Evolutionary conservation across 2,797 vertebrate species (phyloP), one percentile per base, ranked within the genome.

Genomic region (Channa striata): DNA sequence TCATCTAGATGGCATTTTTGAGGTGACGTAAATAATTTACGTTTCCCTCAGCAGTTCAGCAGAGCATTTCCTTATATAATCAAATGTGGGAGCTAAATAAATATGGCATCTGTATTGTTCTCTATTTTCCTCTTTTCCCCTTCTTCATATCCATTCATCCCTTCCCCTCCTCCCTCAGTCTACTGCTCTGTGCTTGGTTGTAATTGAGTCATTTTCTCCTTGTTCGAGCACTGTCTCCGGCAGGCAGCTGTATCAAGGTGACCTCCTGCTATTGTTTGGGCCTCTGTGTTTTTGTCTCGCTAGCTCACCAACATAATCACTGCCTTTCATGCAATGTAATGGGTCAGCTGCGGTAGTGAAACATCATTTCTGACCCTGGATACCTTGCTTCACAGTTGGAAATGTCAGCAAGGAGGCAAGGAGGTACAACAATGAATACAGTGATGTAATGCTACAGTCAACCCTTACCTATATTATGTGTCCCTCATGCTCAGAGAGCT

Each of bases 171-270:
- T 44, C 30, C 49, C 73, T 61, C 75, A 56, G 54, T 54, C 59
- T 67, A 79, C 67, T 30, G 8, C 72, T 71, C 72, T 52, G 74
- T 46, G 69, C 68, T 67, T 70, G 75, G 37, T 81, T 81, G 81
- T 92, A 91, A 93, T 92, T 91, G 90, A 93, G 92, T 92, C 87
- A 91, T 92, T 91, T 92, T 89, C 87, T 87, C 82, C 76, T 79
- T 43, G 39, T 85, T 83, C 1, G 59, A 76, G 79, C 74, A 5
- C 63, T 33, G 83, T 85, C 89, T 90, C 83, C 50, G 34, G 84
- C 87, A 87, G 88, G 87, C 86, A 82, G 87, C 85, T 80, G 78
- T 60, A 90, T 92, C 88, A 93, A 93, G 93, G 93, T 93, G 90
- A 93, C 93, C 90, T 87, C 86, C 60, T 2, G 69, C 82, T 88